phyloP scores from a whole-genome alignment of 2,888 invertebrate species.

The Drosophila limbata region DNA sequence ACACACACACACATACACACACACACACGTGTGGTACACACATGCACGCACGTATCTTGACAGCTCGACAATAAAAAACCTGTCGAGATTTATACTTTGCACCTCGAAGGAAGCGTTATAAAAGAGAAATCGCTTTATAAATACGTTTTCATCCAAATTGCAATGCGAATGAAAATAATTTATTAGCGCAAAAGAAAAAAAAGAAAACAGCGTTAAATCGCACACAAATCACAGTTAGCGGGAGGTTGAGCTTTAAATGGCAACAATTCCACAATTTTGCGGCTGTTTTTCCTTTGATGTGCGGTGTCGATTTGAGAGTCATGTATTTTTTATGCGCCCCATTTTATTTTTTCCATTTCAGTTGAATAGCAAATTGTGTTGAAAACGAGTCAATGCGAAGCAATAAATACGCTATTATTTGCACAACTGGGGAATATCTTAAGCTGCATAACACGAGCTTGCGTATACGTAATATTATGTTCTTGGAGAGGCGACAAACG shows the following conservation, averaged over 20 bases:
- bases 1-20: not conserved
- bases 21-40: not conserved
- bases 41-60: not conserved
- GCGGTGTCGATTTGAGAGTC: conserved; percentile 33
- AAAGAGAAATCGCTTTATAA: conserved; percentile 39
- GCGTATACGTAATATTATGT: conserved; percentile 21
- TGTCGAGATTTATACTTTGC: conserved; percentile 31
- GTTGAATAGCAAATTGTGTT: conserved; percentile 6
- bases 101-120: conserved; percentile 32
- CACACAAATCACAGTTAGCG: conserved; percentile 55
- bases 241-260: conserved; percentile 13
- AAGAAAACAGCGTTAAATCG: conserved; percentile 29
- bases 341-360: conserved; percentile 2
- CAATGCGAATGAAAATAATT: conserved; percentile 62
- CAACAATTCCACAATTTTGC: conserved; percentile 32
- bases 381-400: conserved; percentile 3
- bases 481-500: no score
- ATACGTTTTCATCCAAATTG: conserved; percentile 66
- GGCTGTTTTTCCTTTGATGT: conserved; percentile 25
- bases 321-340: conserved; percentile 21
- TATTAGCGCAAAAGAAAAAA: conserved; percentile 41
- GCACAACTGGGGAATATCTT: not conserved
- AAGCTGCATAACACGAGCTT: not conserved
- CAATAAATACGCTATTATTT: conserved; percentile 4
- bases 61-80: conserved; percentile 17